A percentile compares a stretch with the other conserved stretches of the same genome.
Conservation (phyloP, 2,113 vertebrate species). For the Thryonomys swinderianus region DNA sequence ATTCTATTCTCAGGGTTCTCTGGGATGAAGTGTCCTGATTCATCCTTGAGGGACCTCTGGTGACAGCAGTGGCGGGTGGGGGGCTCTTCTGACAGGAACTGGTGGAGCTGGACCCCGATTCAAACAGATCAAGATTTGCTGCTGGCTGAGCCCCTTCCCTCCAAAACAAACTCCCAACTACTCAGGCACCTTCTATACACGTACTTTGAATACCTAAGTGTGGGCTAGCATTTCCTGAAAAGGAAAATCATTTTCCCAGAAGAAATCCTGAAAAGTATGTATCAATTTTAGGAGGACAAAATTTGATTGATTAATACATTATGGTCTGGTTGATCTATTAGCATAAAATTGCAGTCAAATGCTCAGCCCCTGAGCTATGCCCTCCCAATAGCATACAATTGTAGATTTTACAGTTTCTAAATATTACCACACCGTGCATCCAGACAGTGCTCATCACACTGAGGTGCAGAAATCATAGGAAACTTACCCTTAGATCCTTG, state of each 20-base stretch:
- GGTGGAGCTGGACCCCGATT: not conserved
- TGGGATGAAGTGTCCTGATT: not conserved
- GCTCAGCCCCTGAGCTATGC: too few relatives aligned
- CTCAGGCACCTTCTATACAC: not conserved
- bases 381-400: not conserved
- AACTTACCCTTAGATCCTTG: not conserved
- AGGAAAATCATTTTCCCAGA: too few relatives aligned
- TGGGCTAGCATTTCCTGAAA: not conserved
- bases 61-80: not conserved
- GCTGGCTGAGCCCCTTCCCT: rapidly evolving
- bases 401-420: slow-evolving; percentile 3
- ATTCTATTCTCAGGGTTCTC: not conserved
- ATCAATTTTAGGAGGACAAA: not conserved
- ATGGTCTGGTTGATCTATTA: not conserved
- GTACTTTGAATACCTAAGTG: not conserved
- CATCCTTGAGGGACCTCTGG: not conserved
- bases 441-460: not conserved
- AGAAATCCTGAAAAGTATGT: not conserved
- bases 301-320: not conserved
- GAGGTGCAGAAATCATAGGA: not conserved
- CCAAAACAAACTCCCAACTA: not conserved
- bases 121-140: not conserved
- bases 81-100: not conserved
- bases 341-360: not conserved
- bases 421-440: not conserved